Base-by-base conservation (phyloP, 2,797 vertebrate species). In the Micropoecilia bifurca region DNA sequence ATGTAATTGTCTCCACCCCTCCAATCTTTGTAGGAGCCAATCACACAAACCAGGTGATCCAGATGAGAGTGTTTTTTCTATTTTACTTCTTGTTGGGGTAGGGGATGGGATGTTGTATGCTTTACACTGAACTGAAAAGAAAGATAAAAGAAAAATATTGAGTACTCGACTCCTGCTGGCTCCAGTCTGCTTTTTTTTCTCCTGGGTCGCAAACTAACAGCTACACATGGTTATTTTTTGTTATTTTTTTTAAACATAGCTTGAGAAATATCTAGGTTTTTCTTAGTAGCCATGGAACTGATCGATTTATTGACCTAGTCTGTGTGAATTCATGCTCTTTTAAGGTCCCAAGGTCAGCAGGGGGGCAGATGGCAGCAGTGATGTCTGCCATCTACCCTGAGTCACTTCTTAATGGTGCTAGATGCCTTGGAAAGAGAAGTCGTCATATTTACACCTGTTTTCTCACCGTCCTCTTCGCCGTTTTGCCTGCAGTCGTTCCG, bases 401-500 rank as follows among this genome's bases (percentile, higher is more conserved):
- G 63, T 43, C 25, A 25, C 39, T 25, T 43, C 25, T 13, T 12
- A 45, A 20, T 43, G 43, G 10, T 72, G 63, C 45, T 30, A 12
- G 47, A 75, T 33, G 77, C 61, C n/a, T 72, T 66, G 71, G 57
- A 79, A 43, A 63, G 28, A 46, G 48, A 66, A 57, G 22, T 18
- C 14, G 39, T 72, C 74, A 25, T 73, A 73, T 80, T 77, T 45
- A 59, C 36, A 20, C 18, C 78, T 82, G 75, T 75, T 87, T 80
- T 85, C 71, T 73, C 83, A 69, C 30, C 71, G 55, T 7, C 18
- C 8, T 14, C 57, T 85, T 80, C 89, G 45, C 36, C 59, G 22
- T 76, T 83, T 71, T 48, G 74, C 87, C 81, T 55, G 71, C 55
- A 39, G 30, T 36, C 47, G 83, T 91, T 59, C 83, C 76, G 9